phyloP scores from a whole-genome alignment of 2,113 vertebrate species.

The Tragelaphus buxtoni region DNA sequence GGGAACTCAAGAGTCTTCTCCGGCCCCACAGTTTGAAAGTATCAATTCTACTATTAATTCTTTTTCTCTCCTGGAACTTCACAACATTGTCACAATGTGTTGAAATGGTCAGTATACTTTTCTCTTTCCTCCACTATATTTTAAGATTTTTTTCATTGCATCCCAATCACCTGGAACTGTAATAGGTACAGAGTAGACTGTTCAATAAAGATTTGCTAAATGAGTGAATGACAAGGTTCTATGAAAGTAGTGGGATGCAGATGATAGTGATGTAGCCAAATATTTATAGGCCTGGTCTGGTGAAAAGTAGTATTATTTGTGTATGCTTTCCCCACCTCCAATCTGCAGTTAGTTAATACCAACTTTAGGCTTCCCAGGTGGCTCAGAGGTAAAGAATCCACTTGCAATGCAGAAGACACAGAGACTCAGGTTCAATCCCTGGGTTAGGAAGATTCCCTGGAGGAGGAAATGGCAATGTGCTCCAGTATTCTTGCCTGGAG shows the following conservation, averaged over 20 bases:
- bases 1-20: not conserved
- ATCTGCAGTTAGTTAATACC: not conserved
- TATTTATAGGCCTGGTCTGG: not conserved
- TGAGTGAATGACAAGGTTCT: not conserved
- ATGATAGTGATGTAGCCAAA: not conserved
- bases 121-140: not conserved
- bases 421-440: not conserved
- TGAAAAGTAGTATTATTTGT: not conserved
- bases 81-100: not conserved
- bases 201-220: not conserved
- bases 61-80: not conserved
- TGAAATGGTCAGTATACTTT: not conserved
- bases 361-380: not conserved
- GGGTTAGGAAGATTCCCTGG: not conserved
- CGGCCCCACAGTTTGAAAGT: not conserved
- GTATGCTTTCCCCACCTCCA: not conserved
- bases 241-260: not conserved
- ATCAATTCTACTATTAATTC: not conserved
- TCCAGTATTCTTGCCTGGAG: not conserved
- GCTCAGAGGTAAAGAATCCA: not conserved
- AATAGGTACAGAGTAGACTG: not conserved
- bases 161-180: not conserved
- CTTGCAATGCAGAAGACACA: not conserved
- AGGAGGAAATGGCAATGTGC: not conserved
- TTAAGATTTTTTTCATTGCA: not conserved